Evolutionary conservation across 2,888 invertebrate species (phyloP).

Genomic region (Galerucella nymphaeae): DNA sequence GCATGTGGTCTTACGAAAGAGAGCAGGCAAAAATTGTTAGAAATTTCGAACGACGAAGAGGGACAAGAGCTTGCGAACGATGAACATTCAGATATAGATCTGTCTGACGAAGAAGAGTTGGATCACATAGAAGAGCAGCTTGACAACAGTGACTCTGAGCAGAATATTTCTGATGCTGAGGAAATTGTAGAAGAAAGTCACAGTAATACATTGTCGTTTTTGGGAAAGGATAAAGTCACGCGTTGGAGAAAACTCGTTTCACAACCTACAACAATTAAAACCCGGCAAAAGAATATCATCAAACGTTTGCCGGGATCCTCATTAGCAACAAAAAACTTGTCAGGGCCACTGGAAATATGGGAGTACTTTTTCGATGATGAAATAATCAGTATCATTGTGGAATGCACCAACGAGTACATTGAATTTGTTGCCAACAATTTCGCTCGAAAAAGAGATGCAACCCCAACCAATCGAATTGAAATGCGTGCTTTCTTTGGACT

Average conservation of each 20-base stretch:
- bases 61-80: conserved; percentile 19
- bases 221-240: conserved; percentile 23
- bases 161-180: conserved; percentile 19
- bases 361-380: conserved; percentile 45
- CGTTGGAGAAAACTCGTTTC: conserved; percentile 25
- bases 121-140: conserved; percentile 29
- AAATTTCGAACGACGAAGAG: conserved; percentile 13
- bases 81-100: conserved; percentile 20
- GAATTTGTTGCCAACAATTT: conserved; percentile 23
- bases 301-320: conserved; percentile 17
- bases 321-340: conserved; percentile 9
- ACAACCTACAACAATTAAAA: conserved; percentile 6
- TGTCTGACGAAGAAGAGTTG: conserved; percentile 29
- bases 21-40: no score
- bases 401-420: conserved; percentile 51
- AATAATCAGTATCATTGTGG: conserved; percentile 49
- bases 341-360: conserved; percentile 43
- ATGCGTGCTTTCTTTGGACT: conserved; percentile 6
- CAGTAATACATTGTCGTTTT: neutral
- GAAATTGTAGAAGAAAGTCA: neutral
- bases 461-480: conserved; percentile 3
- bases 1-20: conserved; percentile 1
- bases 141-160: conserved; percentile 28
- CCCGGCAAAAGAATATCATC: conserved; percentile 15
- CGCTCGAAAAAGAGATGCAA: conserved; percentile 3